These are phyloP conservation scores for Meleagris gallopavo DNA, from an alignment of 2,113 vertebrate genomes.

Conservation along the genomic window DNA sequence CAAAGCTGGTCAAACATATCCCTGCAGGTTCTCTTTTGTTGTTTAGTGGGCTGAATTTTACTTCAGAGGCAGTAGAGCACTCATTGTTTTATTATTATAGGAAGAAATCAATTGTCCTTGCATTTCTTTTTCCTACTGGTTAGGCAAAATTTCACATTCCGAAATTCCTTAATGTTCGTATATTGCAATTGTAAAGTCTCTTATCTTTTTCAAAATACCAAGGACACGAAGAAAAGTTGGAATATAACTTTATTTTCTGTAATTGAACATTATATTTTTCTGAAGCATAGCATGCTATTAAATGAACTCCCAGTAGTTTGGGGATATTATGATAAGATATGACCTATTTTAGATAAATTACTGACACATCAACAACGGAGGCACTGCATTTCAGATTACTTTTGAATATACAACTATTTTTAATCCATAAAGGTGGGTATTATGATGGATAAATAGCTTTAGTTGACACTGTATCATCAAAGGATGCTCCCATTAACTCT, in stretches of 20 bases:
- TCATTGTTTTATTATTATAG: background rate
- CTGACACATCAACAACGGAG: background rate
- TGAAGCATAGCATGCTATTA: background rate
- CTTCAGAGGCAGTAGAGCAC: background rate
- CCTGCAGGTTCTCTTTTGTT: background rate
- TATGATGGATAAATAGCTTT: slow-evolving; percentile 36
- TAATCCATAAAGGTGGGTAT: slow-evolving; percentile 32
- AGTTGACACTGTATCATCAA: slow-evolving; percentile 18
- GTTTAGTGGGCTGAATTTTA: background rate
- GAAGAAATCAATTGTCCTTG: background rate
- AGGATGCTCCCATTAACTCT: slow-evolving; percentile 12
- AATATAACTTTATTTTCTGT: background rate
- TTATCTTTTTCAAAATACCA: background rate
- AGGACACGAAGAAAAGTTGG: background rate
- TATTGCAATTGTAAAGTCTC: background rate
- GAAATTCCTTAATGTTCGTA: background rate
- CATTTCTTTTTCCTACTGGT: background rate
- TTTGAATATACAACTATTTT: slow-evolving; percentile 55
- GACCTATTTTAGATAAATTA: background rate
- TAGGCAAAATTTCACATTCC: background rate
- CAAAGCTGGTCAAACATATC: background rate
- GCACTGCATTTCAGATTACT: slow-evolving; percentile 36
- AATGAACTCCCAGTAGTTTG: slow-evolving; percentile 24
- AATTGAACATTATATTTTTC: background rate
- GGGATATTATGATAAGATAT: background rate